These are phyloP conservation scores for Mastacembelus armatus DNA, from an alignment of 2,797 vertebrate species.

Conservation along the genomic window DNA sequence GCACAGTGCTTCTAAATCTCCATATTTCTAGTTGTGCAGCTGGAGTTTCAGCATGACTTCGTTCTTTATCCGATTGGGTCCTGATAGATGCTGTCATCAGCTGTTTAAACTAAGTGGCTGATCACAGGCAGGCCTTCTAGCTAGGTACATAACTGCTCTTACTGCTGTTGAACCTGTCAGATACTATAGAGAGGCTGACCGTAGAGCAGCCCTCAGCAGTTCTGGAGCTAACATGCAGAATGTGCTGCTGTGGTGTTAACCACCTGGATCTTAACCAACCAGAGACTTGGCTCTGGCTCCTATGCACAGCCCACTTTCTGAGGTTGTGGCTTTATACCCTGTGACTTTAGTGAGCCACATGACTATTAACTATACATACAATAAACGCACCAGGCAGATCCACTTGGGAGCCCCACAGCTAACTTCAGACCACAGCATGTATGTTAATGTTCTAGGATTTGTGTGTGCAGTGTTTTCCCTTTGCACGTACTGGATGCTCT, in stretches of 20 bases:
- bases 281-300: conserved; percentile 54
- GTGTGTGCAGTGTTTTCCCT: conserved; percentile 24
- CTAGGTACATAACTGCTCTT: conserved; percentile 23
- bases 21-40: not conserved
- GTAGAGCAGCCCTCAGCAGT: conserved; percentile 65
- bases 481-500: conserved; percentile 29
- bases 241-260: conserved; percentile 73
- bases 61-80: conserved; percentile 25
- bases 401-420: conserved; percentile 32
- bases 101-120: conserved; percentile 36
- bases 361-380: conserved; percentile 70
- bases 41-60: conserved; percentile 20
- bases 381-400: conserved; percentile 62
- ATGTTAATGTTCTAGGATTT: conserved; percentile 21
- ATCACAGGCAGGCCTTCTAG: conserved; percentile 6
- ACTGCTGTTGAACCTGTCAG: conserved; percentile 61
- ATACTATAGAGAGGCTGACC: conserved; percentile 52
- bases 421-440: conserved; percentile 33
- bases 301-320: conserved; percentile 63
- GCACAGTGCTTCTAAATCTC: not conserved
- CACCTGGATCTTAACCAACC: conserved; percentile 67
- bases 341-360: conserved; percentile 66
- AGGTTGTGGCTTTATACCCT: conserved; percentile 74
- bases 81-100: conserved; percentile 41
- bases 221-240: conserved; percentile 73